phyloP scores from a whole-genome alignment of 23 tunicate species.

The Phallusia fumigata region DNA sequence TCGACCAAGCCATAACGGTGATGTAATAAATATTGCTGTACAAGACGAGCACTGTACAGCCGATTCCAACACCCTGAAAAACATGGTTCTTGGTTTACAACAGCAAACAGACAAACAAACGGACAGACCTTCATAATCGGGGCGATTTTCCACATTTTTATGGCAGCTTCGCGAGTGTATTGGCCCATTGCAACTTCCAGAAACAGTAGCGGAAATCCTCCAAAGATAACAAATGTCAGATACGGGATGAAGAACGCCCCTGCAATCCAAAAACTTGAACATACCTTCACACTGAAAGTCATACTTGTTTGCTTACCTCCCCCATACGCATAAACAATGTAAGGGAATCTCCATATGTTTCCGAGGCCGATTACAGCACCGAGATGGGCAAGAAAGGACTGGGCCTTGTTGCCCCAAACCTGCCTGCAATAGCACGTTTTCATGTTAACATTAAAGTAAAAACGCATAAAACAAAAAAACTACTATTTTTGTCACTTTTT shows the following conservation, averaged over 20 bases:
- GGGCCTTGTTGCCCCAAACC: conserved; percentile 35
- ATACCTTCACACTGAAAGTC: too few relatives aligned
- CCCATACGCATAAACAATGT: conserved; percentile 53
- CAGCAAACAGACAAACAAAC: too few relatives aligned
- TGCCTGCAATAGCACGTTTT: conserved; percentile 14
- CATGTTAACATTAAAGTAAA: too few relatives aligned
- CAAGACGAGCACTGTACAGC: conserved; percentile 27
- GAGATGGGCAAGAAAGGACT: conserved; percentile 44
- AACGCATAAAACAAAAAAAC: too few relatives aligned
- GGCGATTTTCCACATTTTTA: conserved; percentile 53
- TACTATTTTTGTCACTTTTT: too few relatives aligned
- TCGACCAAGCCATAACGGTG: conserved; percentile 71
- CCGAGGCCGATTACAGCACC: conserved; percentile 78
- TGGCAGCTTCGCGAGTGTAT: conserved; percentile 52
- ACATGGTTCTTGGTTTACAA: too few relatives aligned
- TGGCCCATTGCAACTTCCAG: conserved; percentile 71
- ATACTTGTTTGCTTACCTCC: conserved; percentile 43
- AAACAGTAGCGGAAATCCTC: conserved; percentile 67
- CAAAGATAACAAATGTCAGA: conserved; percentile 33
- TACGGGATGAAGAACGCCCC: conserved; percentile 73
- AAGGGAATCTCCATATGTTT: conserved; percentile 78
- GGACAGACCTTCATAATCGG: conserved; percentile 50
- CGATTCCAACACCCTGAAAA: conserved; percentile 65
- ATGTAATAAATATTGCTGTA: conserved; percentile 66
- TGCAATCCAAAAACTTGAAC: not conserved